Conservation (phyloP, 1,140 invertebrate species). For the Uloborus diversus region DNA sequence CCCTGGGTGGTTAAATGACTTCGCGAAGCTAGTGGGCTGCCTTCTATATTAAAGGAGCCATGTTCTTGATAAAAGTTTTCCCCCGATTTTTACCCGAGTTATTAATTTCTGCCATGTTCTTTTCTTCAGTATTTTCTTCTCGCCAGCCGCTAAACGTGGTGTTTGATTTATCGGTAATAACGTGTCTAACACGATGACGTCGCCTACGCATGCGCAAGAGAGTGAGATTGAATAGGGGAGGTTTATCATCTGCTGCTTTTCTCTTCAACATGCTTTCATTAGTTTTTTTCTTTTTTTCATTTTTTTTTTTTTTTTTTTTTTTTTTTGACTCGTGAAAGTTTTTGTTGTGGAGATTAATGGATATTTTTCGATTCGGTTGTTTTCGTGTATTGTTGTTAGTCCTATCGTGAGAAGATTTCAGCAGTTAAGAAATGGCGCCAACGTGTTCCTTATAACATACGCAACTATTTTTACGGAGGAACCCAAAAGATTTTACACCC, state of each 20-base stretch:
- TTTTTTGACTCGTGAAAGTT: too few relatives aligned
- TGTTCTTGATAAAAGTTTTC: slow-evolving; percentile 1
- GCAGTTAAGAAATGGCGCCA: too few relatives aligned
- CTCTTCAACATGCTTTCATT: neutral
- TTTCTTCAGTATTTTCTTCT: neutral
- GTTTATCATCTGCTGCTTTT: slow-evolving; percentile 2
- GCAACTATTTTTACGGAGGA: too few relatives aligned
- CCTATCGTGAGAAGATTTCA: too few relatives aligned
- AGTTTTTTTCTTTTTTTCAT: too few relatives aligned
- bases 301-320: too few relatives aligned
- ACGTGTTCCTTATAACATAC: too few relatives aligned
- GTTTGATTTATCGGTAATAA: slow-evolving; percentile 28
- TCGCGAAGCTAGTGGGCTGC: slow-evolving; percentile 6
- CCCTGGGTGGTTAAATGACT: slow-evolving; percentile 6
- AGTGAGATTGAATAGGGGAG: neutral
- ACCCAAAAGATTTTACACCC: too few relatives aligned
- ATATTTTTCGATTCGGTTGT: too few relatives aligned
- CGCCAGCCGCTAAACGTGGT: neutral
- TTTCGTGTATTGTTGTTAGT: too few relatives aligned
- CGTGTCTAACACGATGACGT: slow-evolving; percentile 15
- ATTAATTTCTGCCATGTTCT: slow-evolving; percentile 17
- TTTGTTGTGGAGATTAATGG: too few relatives aligned
- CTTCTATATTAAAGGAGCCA: slow-evolving; percentile 3
- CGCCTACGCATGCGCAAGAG: slow-evolving; percentile 6
- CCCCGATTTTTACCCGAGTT: slow-evolving; percentile 14